Conservation (phyloP, 2,888 invertebrate genomes). For the Atethmia centrago region DNA sequence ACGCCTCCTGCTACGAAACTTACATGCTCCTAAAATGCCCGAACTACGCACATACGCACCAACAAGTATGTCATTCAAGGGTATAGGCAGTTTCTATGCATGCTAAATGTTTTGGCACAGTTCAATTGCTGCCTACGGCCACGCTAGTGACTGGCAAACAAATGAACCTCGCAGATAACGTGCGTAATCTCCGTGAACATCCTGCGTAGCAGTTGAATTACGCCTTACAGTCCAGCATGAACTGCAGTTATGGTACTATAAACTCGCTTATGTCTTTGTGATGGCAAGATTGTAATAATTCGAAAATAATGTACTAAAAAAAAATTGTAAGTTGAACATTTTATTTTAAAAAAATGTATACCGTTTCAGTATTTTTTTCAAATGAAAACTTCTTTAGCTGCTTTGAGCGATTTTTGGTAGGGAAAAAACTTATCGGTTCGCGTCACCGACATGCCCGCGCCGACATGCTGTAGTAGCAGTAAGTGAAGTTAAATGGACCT, state of each 20-base stretch:
- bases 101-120: neutral
- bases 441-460: too few species aligned
- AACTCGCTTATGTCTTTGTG: conserved; percentile 43
- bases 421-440: too few species aligned
- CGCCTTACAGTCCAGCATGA: neutral
- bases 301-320: too few species aligned
- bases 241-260: neutral
- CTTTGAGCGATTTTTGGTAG: too few species aligned
- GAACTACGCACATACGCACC: neutral
- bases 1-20: neutral
- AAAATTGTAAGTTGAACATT: too few species aligned
- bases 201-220: neutral
- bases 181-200: neutral
- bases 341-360: too few species aligned
- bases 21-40: neutral
- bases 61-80: neutral
- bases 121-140: neutral
- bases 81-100: neutral
- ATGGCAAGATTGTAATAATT: conserved; percentile 50
- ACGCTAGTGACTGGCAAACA: too few species aligned
- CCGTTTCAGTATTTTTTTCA: too few species aligned
- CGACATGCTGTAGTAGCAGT: too few species aligned
- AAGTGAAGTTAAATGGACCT: too few species aligned
- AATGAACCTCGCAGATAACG: neutral
- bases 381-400: too few species aligned